These are phyloP conservation scores for Amiota minor DNA, from an alignment of 2,888 invertebrate genomes.

Conservation along the genomic window DNA sequence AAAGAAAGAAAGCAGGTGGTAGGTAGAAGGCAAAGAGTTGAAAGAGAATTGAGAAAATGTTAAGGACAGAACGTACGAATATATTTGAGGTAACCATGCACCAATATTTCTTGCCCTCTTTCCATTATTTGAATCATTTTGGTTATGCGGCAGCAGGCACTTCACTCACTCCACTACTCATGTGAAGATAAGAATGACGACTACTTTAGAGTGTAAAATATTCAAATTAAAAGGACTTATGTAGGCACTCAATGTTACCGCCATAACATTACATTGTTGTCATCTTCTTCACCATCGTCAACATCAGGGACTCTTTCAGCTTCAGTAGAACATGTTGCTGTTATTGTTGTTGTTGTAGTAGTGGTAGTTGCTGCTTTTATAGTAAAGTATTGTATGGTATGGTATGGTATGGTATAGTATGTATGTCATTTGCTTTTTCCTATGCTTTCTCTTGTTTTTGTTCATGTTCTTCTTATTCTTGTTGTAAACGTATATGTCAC, in stretches of 20 bases:
- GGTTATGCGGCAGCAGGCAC: too few relatives aligned
- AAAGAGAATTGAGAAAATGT: too few relatives aligned
- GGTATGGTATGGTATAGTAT: background rate
- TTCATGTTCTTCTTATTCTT: conserved; percentile 30
- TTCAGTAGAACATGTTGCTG: too few relatives aligned
- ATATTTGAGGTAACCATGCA: background rate
- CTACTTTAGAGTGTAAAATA: conserved; percentile 53
- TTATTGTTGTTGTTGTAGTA: too few relatives aligned
- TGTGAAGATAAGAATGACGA: background rate
- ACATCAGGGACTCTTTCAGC: conserved; percentile 25
- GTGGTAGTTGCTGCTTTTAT: too few relatives aligned
- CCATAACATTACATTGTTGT: conserved; percentile 63
- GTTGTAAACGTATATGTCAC: conserved; percentile 51
- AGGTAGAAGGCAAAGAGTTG: too few relatives aligned
- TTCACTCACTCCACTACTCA: conserved; percentile 1
- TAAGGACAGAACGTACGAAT: too few relatives aligned
- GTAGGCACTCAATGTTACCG: conserved; percentile 67
- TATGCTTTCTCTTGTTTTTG: background rate
- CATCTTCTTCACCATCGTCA: conserved; percentile 30
- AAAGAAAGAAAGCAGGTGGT: too few relatives aligned
- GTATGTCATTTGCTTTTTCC: conserved; percentile 35
- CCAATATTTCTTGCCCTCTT: background rate
- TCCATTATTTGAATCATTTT: too few relatives aligned
- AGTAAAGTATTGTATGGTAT: too few relatives aligned
- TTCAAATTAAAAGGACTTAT: conserved; percentile 69